Percentiles rank a stretch among this genome's conserved stretches.
Evolutionary conservation across 2,113 vertebrate species (phyloP).

Genomic region (Rhinoderma darwinii): DNA sequence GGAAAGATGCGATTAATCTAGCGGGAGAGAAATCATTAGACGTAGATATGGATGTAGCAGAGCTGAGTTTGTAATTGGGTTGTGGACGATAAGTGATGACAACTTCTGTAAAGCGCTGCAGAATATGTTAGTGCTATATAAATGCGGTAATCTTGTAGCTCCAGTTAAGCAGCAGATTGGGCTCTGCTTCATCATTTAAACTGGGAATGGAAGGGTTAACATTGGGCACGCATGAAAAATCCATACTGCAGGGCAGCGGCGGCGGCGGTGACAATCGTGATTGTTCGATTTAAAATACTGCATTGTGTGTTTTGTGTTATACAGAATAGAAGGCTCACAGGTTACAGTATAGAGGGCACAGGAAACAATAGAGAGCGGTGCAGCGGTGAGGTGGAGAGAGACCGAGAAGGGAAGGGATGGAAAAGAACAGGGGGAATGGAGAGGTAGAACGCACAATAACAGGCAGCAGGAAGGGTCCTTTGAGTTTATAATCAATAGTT

Average conservation of each 20-base stretch:
- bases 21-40: background rate
- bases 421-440: constrained; percentile 14
- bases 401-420: background rate
- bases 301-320: background rate
- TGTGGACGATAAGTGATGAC: no score
- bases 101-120: no score
- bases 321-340: background rate
- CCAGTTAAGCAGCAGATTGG: background rate
- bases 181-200: background rate
- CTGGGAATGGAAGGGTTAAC: constrained; percentile 17
- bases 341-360: background rate
- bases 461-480: constrained; percentile 47
- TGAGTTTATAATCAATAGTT: constrained; percentile 58
- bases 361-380: background rate
- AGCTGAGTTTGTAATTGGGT: background rate
- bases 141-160: background rate
- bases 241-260: constrained; percentile 7
- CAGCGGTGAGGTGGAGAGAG: background rate
- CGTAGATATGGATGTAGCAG: background rate
- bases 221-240: background rate
- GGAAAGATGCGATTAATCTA: background rate
- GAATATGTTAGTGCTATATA: no score
- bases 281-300: background rate
- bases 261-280: background rate
- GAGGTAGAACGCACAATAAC: constrained; percentile 42